phyloP scores from a whole-genome alignment of 2,113 vertebrate genomes.

The Pseudonaja textilis region DNA sequence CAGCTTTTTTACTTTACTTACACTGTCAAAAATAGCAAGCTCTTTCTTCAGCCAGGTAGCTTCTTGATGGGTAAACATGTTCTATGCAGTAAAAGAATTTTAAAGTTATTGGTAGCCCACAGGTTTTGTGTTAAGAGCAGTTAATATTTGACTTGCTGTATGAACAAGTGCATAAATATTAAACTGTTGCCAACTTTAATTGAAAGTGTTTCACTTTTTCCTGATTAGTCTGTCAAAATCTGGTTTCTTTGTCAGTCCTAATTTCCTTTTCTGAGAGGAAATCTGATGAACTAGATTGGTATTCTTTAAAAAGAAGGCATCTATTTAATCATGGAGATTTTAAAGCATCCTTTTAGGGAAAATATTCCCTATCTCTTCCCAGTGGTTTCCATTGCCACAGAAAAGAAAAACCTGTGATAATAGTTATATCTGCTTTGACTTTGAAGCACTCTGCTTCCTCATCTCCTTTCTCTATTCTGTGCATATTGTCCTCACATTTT shows the following conservation, averaged over 20 bases:
- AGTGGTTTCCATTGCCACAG: neutral
- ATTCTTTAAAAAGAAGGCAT: neutral
- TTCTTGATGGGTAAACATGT: fast-evolving
- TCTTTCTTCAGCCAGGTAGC: neutral
- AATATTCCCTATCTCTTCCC: neutral
- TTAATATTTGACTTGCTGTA: conserved; percentile 56
- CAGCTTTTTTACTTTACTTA: neutral
- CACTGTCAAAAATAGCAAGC: neutral
- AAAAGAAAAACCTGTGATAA: neutral
- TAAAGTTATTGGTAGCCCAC: neutral
- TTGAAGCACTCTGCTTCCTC: conserved; percentile 2
- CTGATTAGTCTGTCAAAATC: conserved; percentile 8
- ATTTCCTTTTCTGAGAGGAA: neutral
- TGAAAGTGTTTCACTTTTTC: conserved; percentile 21
- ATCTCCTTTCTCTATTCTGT: fast-evolving
- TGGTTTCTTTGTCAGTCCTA: neutral
- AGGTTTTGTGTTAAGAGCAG: conserved; percentile 20
- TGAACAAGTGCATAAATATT: conserved; percentile 40
- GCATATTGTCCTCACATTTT: fast-evolving
- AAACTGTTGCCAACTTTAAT: conserved; percentile 17
- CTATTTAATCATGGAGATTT: neutral
- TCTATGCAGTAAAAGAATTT: neutral
- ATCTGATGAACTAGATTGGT: too few relatives aligned
- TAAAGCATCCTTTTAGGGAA: neutral
- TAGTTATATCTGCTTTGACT: conserved; percentile 15